These are phyloP conservation scores for Darwinula stevensoni DNA, from an alignment of 2,888 invertebrate genomes.

Conservation along the genomic window DNA sequence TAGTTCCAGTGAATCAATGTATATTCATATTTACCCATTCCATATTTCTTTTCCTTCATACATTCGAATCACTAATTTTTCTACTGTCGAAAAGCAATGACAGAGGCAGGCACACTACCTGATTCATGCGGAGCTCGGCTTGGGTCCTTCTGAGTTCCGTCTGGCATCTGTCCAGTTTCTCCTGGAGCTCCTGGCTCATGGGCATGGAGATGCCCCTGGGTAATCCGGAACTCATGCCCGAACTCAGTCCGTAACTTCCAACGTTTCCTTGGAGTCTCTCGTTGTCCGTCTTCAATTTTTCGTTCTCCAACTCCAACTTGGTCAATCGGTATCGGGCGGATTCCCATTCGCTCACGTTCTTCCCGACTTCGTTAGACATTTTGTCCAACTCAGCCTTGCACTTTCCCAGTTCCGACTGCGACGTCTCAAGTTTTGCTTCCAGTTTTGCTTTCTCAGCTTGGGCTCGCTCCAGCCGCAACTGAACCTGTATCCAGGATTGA, in stretches of 20 bases:
- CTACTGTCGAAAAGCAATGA: constrained; percentile 26
- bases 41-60: too few relatives aligned
- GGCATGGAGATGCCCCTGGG: constrained; percentile 45
- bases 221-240: constrained; percentile 7
- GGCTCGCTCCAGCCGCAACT: constrained; percentile 57
- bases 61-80: background rate
- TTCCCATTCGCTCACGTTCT: constrained; percentile 67
- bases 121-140: constrained; percentile 66
- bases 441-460: constrained; percentile 67
- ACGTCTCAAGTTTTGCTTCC: constrained; percentile 66
- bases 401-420: constrained; percentile 73
- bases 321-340: constrained; percentile 51
- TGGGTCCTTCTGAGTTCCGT: constrained; percentile 58
- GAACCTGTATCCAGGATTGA: constrained; percentile 9
- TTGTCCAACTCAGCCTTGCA: constrained; percentile 80
- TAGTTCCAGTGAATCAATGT: too few relatives aligned
- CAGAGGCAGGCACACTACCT: constrained; percentile 64
- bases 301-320: constrained; percentile 62
- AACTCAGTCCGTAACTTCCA: constrained; percentile 5
- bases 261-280: constrained; percentile 23
- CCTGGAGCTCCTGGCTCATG: constrained; percentile 22
- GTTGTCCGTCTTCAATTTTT: constrained; percentile 23
- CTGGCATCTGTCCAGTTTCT: constrained; percentile 53
- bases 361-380: constrained; percentile 58
- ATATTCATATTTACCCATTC: too few relatives aligned